Evolutionary conservation across 2,797 vertebrate genomes (phyloP), one percentile per base, ranked within the genome.

Genomic region (Betta splendens): DNA sequence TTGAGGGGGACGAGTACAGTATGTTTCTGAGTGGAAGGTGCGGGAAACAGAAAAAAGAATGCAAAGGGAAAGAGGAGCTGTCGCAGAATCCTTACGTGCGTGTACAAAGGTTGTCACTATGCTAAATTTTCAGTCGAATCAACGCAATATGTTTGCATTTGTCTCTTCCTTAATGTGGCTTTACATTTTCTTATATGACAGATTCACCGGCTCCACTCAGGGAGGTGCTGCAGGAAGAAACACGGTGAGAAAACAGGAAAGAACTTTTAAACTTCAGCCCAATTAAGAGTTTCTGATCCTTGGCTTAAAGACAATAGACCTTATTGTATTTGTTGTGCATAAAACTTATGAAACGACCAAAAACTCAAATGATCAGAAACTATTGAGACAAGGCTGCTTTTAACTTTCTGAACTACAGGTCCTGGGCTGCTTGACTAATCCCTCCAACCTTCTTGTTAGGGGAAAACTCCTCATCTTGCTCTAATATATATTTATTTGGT

Each of bases 401-500:
- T 11, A 36, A 12, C 12, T 9, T 3, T 36, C 11, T 28, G 8
- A 23, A 13, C 10, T n/a, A n/a, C n/a, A n/a, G n/a, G n/a, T n/a
- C 54, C 18, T 36, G 6, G 29, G 9, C 35, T 29, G 18, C 46
- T n/a, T n/a, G n/a, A n/a, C n/a, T n/a, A n/a, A n/a, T n/a, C n/a
- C n/a, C n/a, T n/a, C n/a, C 26, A 18, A 43, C 38, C 26, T 60
- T 20, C 36, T 32, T 25, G 23, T 60, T 36, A 17, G 5, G 47
- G 47, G 42, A 64, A 55, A 25, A 31, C 51, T 17, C 57, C 61
- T 32, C 48, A 28, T 57, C 43, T 16, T 11, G 3, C 39, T 52
- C 17, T 7, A 38, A 65, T 66, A 68, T 77, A 79, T 23, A n/a
- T 48, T 39, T 23, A 48, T 89, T 89, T 87, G 87, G 88, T 88